phyloP scores from a whole-genome alignment of 2,797 vertebrate genomes.

The Glyptemys insculpta region DNA sequence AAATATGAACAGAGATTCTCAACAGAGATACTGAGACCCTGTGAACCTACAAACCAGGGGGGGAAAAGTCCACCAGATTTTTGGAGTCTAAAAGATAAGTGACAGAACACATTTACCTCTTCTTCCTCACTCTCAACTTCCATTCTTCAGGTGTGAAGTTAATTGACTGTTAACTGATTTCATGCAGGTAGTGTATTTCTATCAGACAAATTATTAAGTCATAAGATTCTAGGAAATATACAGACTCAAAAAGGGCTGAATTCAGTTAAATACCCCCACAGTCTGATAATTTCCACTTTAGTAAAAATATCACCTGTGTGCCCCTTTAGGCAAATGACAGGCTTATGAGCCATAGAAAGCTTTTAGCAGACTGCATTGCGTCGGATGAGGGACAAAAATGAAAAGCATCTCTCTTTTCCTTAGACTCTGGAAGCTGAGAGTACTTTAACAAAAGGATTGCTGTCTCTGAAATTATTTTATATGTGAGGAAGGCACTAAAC shows the following conservation, averaged over 20 bases:
- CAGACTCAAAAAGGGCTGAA: not conserved
- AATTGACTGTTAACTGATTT: not conserved
- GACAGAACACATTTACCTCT: too few relatives aligned
- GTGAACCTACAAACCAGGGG: not conserved
- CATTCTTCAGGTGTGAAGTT: not conserved
- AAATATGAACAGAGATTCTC: not conserved
- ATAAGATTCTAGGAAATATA: not conserved
- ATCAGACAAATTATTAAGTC: not conserved
- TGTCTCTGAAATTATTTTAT: fast-evolving
- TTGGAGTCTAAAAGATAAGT: not conserved
- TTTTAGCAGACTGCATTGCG: not conserved
- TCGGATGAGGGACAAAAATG: not conserved
- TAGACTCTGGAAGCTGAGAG: not conserved
- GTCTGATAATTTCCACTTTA: not conserved
- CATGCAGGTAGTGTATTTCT: not conserved
- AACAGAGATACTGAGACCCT: not conserved
- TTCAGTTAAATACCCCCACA: not conserved
- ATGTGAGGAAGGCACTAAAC: fast-evolving
- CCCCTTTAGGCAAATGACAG: not conserved
- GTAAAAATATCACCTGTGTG: not conserved
- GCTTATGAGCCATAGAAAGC: not conserved
- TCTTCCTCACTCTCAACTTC: not conserved
- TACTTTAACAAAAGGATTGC: not conserved
- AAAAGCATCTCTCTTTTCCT: not conserved
- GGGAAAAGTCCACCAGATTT: not conserved